phyloP scores from a whole-genome alignment of 2,113 vertebrate species.

The Tupaia tana region DNA sequence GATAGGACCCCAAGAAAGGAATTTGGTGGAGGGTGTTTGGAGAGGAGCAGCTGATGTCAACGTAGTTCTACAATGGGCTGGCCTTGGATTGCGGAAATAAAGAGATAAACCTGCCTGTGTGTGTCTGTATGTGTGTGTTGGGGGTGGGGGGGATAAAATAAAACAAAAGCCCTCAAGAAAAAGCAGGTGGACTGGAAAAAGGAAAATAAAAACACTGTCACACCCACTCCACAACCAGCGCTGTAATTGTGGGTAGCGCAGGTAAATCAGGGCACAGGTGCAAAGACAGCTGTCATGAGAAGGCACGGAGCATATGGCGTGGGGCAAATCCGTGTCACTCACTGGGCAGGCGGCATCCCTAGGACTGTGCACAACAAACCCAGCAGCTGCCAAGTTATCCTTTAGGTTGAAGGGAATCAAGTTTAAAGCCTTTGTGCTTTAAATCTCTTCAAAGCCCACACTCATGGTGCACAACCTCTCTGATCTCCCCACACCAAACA shows the following conservation, averaged over 20 bases:
- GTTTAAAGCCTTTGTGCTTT: background rate
- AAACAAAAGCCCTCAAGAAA: background rate
- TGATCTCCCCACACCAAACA: background rate
- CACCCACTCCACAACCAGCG: too few relatives aligned
- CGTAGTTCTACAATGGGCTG: background rate
- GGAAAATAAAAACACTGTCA: background rate
- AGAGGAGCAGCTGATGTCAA: background rate
- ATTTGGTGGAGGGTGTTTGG: background rate
- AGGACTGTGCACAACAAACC: background rate
- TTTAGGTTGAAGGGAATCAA: background rate
- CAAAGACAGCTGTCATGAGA: background rate
- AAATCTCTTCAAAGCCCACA: background rate
- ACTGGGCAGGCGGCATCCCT: background rate
- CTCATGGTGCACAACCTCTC: background rate
- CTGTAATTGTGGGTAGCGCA: background rate
- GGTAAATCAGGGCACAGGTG: background rate
- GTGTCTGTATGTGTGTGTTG: background rate
- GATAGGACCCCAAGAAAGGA: background rate
- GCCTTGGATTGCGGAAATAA: background rate
- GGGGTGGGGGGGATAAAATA: background rate
- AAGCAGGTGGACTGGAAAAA: conserved; percentile 3
- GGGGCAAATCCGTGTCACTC: background rate
- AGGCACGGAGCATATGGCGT: background rate
- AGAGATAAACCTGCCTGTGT: too few relatives aligned
- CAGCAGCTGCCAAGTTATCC: background rate